A percentile compares a stretch with the other conserved stretches of the same genome.
phyloP scores from a whole-genome alignment of 2,888 invertebrate species.

The Leptopilina myrica region DNA sequence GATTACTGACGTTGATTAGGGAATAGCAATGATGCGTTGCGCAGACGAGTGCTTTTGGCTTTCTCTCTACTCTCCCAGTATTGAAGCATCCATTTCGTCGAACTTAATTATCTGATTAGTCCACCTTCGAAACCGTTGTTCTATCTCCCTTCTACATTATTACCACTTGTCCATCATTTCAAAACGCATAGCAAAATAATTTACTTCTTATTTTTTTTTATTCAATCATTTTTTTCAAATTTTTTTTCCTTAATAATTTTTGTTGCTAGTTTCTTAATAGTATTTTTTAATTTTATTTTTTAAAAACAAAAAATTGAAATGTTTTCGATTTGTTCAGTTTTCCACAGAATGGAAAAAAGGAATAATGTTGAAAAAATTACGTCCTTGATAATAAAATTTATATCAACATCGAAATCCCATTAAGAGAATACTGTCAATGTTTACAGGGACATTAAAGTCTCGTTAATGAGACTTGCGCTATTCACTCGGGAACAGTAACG shows the following conservation, averaged over 20 bases:
- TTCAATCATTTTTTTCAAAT: background rate
- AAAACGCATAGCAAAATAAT: constrained; percentile 1
- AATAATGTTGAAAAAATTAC: background rate
- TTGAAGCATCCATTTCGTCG: constrained; percentile 62
- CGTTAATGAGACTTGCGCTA: background rate
- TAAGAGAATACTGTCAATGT: background rate
- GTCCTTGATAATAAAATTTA: constrained; percentile 1
- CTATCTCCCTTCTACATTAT: constrained; percentile 41
- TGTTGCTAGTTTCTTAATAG: background rate
- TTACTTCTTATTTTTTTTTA: background rate
- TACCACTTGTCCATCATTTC: constrained; percentile 46
- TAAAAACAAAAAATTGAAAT: too few species aligned
- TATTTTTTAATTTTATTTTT: too few species aligned
- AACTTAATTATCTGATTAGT: constrained; percentile 70
- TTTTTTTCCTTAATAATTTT: background rate
- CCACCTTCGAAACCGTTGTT: constrained; percentile 58
- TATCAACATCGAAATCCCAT: background rate
- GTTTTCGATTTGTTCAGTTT: too few species aligned
- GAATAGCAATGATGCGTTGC: constrained; percentile 71
- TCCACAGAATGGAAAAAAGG: too few species aligned
- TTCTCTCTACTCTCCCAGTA: constrained; percentile 53
- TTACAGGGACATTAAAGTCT: constrained; percentile 17
- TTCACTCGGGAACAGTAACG: background rate
- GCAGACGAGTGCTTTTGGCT: constrained; percentile 64
- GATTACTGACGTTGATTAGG: constrained; percentile 74